phyloP scores from a whole-genome alignment of 2,113 vertebrate genomes.

The Psittacula cyanocephala region DNA sequence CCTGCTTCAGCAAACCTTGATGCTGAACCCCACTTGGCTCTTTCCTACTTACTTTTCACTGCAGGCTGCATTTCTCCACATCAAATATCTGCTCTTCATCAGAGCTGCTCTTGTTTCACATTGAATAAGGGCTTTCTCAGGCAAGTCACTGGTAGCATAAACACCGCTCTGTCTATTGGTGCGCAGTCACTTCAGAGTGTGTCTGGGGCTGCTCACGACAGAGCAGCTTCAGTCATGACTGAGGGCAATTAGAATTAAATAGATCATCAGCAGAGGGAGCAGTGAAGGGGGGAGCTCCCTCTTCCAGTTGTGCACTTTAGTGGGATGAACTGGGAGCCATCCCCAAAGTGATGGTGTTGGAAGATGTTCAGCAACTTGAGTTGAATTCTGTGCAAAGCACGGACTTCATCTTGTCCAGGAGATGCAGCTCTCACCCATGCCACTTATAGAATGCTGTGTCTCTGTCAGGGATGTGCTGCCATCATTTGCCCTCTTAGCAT shows the following conservation, averaged over 20 bases:
- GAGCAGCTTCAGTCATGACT: background rate
- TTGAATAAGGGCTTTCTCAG: background rate
- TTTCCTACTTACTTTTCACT: background rate
- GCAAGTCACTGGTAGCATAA: background rate
- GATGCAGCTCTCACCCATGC: background rate
- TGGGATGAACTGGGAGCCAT: background rate
- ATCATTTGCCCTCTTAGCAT: background rate
- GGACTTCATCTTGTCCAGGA: background rate
- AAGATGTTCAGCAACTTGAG: rapidly evolving
- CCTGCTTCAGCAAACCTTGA: background rate
- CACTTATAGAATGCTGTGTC: background rate
- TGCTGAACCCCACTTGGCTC: background rate
- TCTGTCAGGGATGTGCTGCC: background rate
- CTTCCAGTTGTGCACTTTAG: background rate
- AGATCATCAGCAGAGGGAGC: background rate
- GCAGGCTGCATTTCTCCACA: background rate
- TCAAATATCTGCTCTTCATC: background rate
- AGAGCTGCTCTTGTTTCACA: background rate
- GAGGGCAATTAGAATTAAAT: background rate
- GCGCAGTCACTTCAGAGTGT: background rate
- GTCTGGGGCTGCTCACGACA: background rate
- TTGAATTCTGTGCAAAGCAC: background rate
- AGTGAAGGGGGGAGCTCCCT: rapidly evolving
- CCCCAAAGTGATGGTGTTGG: rapidly evolving
- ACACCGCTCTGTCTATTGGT: background rate